Base-by-base conservation (phyloP, 2,113 vertebrate species). In the Actenoides lindsayi region DNA sequence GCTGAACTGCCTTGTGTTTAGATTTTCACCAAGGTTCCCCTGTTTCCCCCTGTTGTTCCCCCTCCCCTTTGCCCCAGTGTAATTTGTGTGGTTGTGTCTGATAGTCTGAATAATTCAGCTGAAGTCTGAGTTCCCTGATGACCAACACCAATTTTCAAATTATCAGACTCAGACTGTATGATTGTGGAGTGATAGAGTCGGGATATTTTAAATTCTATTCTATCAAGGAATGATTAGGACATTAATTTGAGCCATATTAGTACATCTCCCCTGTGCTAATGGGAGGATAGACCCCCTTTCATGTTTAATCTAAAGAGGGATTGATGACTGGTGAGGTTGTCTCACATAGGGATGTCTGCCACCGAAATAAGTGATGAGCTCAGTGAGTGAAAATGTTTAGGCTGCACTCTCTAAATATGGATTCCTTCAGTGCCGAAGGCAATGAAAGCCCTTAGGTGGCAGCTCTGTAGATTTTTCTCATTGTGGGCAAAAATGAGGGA, bases 381-480 rank as follows among this genome's bases (percentile, higher is more conserved):
- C 64, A 78, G 91, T 62, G 87, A 95, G 78, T 64, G 83, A 70
- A 97, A 97, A 81, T 97, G 74, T 96, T 97, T 95, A 92, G 94
- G 56, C 93, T 97, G 80, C 83, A 75, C 89, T 93, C 92, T 96
- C 75, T 93, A 87, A 97, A 94, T 83, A 86, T 87, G 92, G 70
- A 89, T 96, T 92, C 87, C 64, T 81, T 97, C 90, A 87, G 83
- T 95, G 96, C 97, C 89, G 50, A 96, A 93, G 97, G 97, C 97
- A 96, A 94, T 94, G 89, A 96, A 97, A 97, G 94, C 96, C 97
- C 96, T 97, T 95, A 97, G 96, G 96, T 97, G 83, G 87, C n/a
- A 8, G 80, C 95, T 96, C 87, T 95, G 92, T 97, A 96, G 90
- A 71, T 94, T 94, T 96, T 96, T 91, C 83, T 96, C 88, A 87